A percentile compares a stretch with the other conserved stretches of the same genome.
Conservation (phyloP, 2,113 vertebrate species). For the Diadophis punctatus region DNA sequence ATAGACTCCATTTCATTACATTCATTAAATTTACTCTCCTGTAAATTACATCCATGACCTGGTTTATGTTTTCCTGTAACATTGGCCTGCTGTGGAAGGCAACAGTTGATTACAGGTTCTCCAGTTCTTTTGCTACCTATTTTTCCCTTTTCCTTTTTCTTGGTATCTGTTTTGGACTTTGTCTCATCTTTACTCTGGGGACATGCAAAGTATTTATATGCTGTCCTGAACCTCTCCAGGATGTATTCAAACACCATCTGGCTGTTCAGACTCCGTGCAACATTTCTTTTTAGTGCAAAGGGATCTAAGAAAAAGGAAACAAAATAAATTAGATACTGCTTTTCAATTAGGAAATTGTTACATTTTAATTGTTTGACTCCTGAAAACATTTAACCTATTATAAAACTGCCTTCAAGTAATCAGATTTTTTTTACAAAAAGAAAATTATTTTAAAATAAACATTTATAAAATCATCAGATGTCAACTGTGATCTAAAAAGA, state of each 20-base stretch:
- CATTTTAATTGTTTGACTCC: background rate
- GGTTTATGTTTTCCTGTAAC: constrained; percentile 53
- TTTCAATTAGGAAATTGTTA: constrained; percentile 19
- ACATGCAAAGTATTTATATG: constrained; percentile 95
- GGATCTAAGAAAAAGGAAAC: constrained; percentile 79
- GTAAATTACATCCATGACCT: constrained; percentile 33
- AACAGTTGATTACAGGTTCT: constrained; percentile 62
- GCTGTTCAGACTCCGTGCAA: constrained; percentile 96
- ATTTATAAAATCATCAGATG: background rate
- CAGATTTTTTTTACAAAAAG: background rate
- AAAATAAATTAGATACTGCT: constrained; percentile 31
- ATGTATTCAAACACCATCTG: constrained; percentile 99
- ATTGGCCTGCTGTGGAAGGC: constrained; percentile 59
- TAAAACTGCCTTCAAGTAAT: background rate
- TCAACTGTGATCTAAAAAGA: background rate
- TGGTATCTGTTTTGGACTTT: constrained; percentile 66
- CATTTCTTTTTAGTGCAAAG: constrained; percentile 95
- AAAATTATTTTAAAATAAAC: background rate
- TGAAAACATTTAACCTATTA: background rate
- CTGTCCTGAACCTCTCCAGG: constrained; percentile 91
- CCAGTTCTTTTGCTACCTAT: constrained; percentile 66
- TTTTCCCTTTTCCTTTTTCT: constrained; percentile 75
- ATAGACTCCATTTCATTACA: constrained; percentile 56
- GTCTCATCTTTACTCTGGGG: constrained; percentile 81
- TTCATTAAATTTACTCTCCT: constrained; percentile 59